A percentile compares a stretch with the other conserved stretches of the same genome.
phyloP scores from a whole-genome alignment of 2,113 vertebrate genomes.

The Syngnathus typhle region DNA sequence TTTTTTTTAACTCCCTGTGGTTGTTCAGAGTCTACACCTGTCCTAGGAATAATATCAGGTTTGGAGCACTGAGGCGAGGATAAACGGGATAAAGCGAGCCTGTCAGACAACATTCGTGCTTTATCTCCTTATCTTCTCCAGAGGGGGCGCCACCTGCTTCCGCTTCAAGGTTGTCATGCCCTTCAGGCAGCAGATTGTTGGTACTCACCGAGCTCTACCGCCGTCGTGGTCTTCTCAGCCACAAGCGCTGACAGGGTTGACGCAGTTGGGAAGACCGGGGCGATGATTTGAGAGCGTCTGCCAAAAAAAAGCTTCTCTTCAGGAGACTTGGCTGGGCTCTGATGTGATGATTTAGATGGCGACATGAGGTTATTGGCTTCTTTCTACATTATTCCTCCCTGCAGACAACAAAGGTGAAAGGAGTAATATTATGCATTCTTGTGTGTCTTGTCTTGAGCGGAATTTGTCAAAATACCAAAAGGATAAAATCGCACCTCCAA shows the following conservation, averaged over 20 bases:
- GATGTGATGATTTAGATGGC: conserved; percentile 34
- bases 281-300: conserved; percentile 40
- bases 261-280: conserved; percentile 52
- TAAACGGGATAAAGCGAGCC: conserved; percentile 36
- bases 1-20: not conserved
- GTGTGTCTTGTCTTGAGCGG: no score
- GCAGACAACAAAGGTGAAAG: conserved; percentile 40
- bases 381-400: conserved; percentile 18
- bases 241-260: conserved; percentile 51
- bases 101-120: conserved; percentile 40
- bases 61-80: conserved; percentile 39
- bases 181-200: conserved; percentile 39
- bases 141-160: conserved; percentile 53
- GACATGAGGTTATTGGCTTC: conserved; percentile 35
- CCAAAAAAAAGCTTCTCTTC: conserved; percentile 51
- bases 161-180: conserved; percentile 44
- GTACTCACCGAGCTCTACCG: conserved; percentile 11
- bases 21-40: conserved; percentile 19
- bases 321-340: conserved; percentile 39
- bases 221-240: conserved; percentile 44
- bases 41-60: conserved; percentile 28
- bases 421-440: not conserved
- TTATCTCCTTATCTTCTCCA: conserved; percentile 45
- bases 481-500: no score
- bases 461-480: no score